Evolutionary conservation across 2,888 invertebrate genomes (phyloP).

Genomic region (Thymelicus lineola): DNA sequence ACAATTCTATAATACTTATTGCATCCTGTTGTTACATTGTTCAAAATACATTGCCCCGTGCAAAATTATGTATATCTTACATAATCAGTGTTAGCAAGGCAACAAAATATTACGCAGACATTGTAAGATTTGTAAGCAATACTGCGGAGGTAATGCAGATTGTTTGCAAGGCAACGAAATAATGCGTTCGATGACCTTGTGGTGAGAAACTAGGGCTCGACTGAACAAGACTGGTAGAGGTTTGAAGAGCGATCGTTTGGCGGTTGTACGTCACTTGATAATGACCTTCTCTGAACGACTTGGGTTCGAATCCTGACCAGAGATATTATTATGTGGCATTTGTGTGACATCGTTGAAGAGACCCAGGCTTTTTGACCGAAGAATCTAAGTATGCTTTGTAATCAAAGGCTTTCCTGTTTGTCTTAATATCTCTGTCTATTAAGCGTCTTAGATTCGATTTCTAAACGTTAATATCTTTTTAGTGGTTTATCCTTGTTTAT

Average conservation of each 20-base stretch:
- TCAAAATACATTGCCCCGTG: background rate
- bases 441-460: too few relatives aligned
- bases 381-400: too few relatives aligned
- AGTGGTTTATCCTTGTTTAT: background rate
- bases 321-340: too few relatives aligned
- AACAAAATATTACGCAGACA: background rate
- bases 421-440: too few relatives aligned
- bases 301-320: too few relatives aligned
- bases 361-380: too few relatives aligned
- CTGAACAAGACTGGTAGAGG: background rate
- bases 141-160: slow-evolving; percentile 7
- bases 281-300: too few relatives aligned
- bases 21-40: background rate
- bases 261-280: background rate
- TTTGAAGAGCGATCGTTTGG: background rate
- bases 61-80: background rate
- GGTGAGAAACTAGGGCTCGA: background rate
- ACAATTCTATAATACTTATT: background rate
- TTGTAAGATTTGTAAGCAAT: slow-evolving; percentile 1
- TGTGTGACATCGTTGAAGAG: too few relatives aligned
- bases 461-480: too few relatives aligned
- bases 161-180: slow-evolving; percentile 14
- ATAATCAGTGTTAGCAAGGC: slow-evolving; percentile 1
- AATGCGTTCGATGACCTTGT: slow-evolving; percentile 9
- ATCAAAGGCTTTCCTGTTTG: too few relatives aligned